These are phyloP conservation scores for Motacilla tschutschensis DNA, from an alignment of 2,113 vertebrate species.

Conservation along the genomic window DNA sequence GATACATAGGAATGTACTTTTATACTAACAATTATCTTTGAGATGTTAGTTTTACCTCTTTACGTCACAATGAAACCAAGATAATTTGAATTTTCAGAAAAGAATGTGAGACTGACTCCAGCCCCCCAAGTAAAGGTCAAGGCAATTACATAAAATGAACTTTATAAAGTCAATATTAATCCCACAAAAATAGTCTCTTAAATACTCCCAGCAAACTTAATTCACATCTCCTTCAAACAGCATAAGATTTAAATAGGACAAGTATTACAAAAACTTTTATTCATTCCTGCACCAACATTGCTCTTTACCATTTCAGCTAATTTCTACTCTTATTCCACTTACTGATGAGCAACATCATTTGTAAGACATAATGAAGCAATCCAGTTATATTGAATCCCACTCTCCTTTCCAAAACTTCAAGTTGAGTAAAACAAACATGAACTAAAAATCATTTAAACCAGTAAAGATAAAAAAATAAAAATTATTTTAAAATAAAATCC, in stretches of 20 bases:
- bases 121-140: background rate
- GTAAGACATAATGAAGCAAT: background rate
- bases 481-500: background rate
- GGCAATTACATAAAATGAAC: background rate
- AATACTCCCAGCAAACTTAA: background rate
- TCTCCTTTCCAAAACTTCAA: background rate
- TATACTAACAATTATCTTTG: background rate
- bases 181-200: background rate
- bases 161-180: constrained; percentile 31
- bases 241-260: background rate
- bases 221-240: background rate
- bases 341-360: background rate
- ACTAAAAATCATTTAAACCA: background rate
- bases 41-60: background rate
- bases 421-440: background rate
- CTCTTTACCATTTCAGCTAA: background rate
- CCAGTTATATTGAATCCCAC: background rate
- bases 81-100: background rate
- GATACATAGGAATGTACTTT: background rate
- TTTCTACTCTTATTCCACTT: background rate
- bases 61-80: background rate
- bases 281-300: background rate
- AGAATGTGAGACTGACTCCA: background rate
- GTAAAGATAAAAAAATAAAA: background rate
- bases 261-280: background rate